Conservation (phyloP, 2,888 invertebrate genomes). For the Drymonia ruficornis region DNA sequence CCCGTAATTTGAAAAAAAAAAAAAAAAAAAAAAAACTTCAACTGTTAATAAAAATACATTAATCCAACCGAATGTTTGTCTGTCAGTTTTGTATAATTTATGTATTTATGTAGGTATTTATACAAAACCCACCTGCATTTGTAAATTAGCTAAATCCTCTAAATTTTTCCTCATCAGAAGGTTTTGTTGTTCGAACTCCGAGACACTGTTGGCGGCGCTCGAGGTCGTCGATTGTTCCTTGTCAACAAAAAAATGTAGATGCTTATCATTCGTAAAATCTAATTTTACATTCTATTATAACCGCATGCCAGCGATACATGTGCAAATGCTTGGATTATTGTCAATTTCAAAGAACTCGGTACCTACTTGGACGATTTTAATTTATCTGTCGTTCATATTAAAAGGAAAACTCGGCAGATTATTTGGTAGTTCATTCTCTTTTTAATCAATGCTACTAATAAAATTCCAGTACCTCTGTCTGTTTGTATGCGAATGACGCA, state of each 20-base stretch:
- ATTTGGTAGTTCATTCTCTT: not conserved
- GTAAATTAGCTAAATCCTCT: constrained; percentile 79
- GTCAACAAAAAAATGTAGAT: constrained; percentile 31
- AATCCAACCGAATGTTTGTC: too few species aligned
- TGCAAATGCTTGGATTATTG: constrained; percentile 34
- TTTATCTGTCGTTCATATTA: constrained; percentile 18
- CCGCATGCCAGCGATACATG: constrained; percentile 33
- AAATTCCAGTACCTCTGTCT: not conserved
- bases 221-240: constrained; percentile 81
- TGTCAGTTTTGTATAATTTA: not conserved
- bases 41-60: too few species aligned
- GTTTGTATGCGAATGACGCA: constrained; percentile 1
- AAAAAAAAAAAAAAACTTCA: too few species aligned
- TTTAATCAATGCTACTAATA: not conserved
- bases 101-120: not conserved
- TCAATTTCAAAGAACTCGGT: constrained; percentile 36
- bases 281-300: constrained; percentile 41
- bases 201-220: constrained; percentile 80
- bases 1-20: too few species aligned
- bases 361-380: constrained; percentile 7
- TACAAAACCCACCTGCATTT: constrained; percentile 72
- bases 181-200: constrained; percentile 80
- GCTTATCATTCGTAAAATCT: constrained; percentile 37
- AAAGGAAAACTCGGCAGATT: constrained; percentile 17
- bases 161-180: constrained; percentile 80